Evolutionary conservation across 2,888 invertebrate species (phyloP), one percentile per base, ranked within the genome.

Genomic region (Atethmia centrago): DNA sequence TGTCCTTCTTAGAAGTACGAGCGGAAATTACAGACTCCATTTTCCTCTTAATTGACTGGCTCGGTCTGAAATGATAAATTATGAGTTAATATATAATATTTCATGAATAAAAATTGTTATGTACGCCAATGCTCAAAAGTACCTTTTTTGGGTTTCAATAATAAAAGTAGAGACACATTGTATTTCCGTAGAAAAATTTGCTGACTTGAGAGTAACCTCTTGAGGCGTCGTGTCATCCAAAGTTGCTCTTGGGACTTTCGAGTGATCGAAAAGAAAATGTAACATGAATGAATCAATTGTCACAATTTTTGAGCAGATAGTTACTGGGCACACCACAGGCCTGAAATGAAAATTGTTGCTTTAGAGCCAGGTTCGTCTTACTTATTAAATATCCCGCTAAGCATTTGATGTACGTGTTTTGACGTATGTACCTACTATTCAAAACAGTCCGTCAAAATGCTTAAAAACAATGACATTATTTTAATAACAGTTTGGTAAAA

Each of bases 241-340:
- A n/a, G 70, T 65, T 28, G 83, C 68, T 75, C 83, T 87, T 36
- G 95, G 94, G 1, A 96, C 90, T 88, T 96, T 96, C 2, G 96
- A 94, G 87, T 97, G 97, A 84, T 97, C 97, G 84, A 97, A 97
- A 74, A 95, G 91, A 79, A 97, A 97, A 88, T 97, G 97, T 61
- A 95, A 93, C 25, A 95, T 93, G 7, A 97, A 88, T 1, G 97
- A 95, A 47, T 96, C 95, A 62, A 96, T 92, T 0, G 97, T 96
- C 9, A 97, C 94, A 72, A 95, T 96, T 78, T 96, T 96, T 9
- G 93, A 92, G 83, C 97, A 97, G 31, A 94, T 91, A 4, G 94
- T 85, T 76, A 96, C 93, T 1, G 97, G 97, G 83, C 97, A 97
- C 59, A 93, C 53, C 8, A 90, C 83, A 36, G 90, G 89, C 45